Base-by-base conservation (phyloP, 1,140 invertebrate species). In the Calycopis cecrops region DNA sequence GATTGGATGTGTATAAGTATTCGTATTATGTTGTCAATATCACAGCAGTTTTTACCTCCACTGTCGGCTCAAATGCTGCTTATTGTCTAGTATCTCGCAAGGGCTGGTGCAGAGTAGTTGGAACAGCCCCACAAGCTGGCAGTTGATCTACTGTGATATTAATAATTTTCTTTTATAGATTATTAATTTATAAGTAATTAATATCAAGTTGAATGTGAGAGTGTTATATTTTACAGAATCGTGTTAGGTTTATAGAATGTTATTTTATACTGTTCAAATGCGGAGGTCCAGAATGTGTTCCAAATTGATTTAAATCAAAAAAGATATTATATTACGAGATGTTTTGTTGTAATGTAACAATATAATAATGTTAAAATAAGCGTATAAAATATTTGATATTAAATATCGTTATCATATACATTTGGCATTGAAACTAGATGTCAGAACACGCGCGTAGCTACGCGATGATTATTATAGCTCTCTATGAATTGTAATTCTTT, bases 101-200 rank as follows among this genome's bases (percentile, higher is more conserved):
- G 21, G n/a, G 3, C 44, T 40, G 28, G 33, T 57, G 63, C 49
- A 55, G 65, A 67, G 16, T 52, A 10, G 21, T 35, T 28, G 28
- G 9, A 28, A 40, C 21, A 18, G 14, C 16, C 47, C 69, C 64
- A 68, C 62, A 67, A 66, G 81, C 81, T 85, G 81, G 74, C 79
- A 80, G 78, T 80, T 81, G 69, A 70, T 80, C 79, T 85, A 84
- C 75, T 87, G 83, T 87, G 83, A 87, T 87, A 85, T 87, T 85
- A 68, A 82, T 82, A 82, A 80, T 81, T 75, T 85, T 82, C 82
- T 84, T 84, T 79, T 81, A 77, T 78, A 82, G 76, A 77, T 73
- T 79, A 79, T 80, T 77, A 65, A 74, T 77, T 83, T 81, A 75
- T 78, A 67, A 63, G 55, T 69, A 28, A 52, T 52, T 28, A 28